These are phyloP conservation scores for Drosophila kanekoi DNA, from an alignment of 2,888 invertebrate genomes.

Conservation along the genomic window DNA sequence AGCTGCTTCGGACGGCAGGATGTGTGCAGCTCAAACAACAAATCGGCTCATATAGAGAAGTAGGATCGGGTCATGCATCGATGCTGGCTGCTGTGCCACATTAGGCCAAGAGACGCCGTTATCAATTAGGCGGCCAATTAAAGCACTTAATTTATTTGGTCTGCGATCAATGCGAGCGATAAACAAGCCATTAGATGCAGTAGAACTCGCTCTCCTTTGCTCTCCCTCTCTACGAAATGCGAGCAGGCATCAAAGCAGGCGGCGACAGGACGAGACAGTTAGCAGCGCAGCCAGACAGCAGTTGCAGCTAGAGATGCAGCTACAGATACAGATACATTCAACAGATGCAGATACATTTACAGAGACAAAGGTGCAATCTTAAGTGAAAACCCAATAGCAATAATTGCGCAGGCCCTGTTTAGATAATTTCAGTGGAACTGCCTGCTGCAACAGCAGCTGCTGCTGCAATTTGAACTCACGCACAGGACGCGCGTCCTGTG, in stretches of 20 bases:
- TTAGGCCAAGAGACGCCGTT: conserved; percentile 44
- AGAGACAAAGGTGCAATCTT: conserved; percentile 52
- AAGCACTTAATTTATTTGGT: conserved; percentile 69
- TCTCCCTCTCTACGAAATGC: conserved; percentile 22
- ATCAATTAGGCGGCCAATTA: conserved; percentile 68
- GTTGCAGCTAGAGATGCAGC: neutral
- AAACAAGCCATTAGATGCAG: conserved; percentile 70
- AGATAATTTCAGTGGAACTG: conserved; percentile 49
- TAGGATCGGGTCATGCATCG: conserved; percentile 27
- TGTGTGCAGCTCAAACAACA: conserved; percentile 24
- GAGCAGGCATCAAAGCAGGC: conserved; percentile 59
- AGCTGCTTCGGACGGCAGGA: conserved; percentile 29
- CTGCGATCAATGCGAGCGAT: conserved; percentile 56
- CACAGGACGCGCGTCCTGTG: conserved; percentile 47
- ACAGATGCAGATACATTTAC: conserved; percentile 7
- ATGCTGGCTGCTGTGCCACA: neutral
- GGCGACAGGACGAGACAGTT: conserved; percentile 33
- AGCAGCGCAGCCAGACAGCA: neutral
- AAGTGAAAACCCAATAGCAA: conserved; percentile 53
- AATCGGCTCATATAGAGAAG: conserved; percentile 39
- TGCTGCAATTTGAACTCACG: conserved; percentile 57
- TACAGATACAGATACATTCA: conserved; percentile 6
- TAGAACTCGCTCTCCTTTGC: neutral
- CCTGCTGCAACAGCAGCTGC: conserved; percentile 31
- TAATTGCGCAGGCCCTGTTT: conserved; percentile 47